Evolutionary conservation across 2,888 invertebrate genomes (phyloP).

Genomic region (Boloria selene): DNA sequence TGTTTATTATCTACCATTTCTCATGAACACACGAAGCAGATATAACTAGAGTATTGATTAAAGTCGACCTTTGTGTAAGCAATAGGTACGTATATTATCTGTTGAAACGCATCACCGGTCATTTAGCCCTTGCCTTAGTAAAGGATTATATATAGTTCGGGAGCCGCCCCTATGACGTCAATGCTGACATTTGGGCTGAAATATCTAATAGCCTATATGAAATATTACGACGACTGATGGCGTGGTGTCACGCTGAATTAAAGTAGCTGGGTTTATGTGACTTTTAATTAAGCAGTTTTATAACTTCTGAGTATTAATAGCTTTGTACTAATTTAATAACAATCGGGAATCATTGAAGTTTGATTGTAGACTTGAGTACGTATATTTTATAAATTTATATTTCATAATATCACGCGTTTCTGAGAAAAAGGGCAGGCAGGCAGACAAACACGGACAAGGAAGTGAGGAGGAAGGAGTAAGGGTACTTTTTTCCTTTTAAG

Average conservation of each 20-base stretch:
- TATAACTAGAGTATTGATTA: background rate
- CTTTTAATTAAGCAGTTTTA: constrained; percentile 9
- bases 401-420: no score
- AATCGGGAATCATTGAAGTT: no score
- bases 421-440: no score
- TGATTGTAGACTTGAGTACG: no score
- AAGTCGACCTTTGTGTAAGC: constrained; percentile 20
- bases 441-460: no score
- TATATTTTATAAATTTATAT: no score
- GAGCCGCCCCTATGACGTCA: constrained; percentile 72
- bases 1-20: background rate
- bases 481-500: no score
- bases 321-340: no score
- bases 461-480: no score
- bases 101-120: constrained; percentile 23
- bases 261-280: background rate
- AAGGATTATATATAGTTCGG: constrained; percentile 63
- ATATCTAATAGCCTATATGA: constrained; percentile 48
- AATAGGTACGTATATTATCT: constrained; percentile 6
- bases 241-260: constrained; percentile 19
- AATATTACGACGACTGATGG: constrained; percentile 43
- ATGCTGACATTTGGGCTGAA: constrained; percentile 71
- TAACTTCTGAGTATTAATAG: background rate
- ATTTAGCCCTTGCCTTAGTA: constrained; percentile 41
- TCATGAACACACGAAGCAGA: background rate